phyloP scores from a whole-genome alignment of 2,888 invertebrate species.

The Cephus sareptanus region DNA sequence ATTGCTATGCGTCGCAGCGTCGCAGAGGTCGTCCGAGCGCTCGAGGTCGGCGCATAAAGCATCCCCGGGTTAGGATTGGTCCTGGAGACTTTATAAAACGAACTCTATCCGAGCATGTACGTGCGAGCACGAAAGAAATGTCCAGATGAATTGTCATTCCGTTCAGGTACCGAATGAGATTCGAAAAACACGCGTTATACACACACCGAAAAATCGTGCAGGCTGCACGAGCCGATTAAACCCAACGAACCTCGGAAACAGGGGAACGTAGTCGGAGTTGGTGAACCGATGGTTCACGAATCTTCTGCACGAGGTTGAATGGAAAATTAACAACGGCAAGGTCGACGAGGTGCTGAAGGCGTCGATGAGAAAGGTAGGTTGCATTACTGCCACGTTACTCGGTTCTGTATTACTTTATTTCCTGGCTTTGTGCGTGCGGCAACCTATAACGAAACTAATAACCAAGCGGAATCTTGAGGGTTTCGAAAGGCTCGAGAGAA shows the following conservation, averaged over 20 bases:
- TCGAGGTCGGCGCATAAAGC: slow-evolving; percentile 57
- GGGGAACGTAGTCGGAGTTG: not conserved
- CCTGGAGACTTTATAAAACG: slow-evolving; percentile 28
- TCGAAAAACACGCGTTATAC: slow-evolving; percentile 36
- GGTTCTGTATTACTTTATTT: not conserved
- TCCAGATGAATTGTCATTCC: slow-evolving; percentile 37
- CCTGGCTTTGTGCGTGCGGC: not conserved
- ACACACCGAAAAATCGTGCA: slow-evolving; percentile 16
- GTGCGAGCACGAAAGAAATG: slow-evolving; percentile 49
- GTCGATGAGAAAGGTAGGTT: not conserved
- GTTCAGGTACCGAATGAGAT: slow-evolving; percentile 23
- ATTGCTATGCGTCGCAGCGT: slow-evolving; percentile 55
- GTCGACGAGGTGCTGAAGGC: not conserved
- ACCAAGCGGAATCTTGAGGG: not conserved
- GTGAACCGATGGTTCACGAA: not conserved
- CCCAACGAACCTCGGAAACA: not conserved
- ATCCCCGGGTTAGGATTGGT: slow-evolving; percentile 46
- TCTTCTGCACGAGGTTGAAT: not conserved
- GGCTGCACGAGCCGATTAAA: slow-evolving; percentile 2
- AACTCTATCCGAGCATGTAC: slow-evolving; percentile 35
- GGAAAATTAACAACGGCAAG: not conserved
- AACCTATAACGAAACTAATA: not conserved
- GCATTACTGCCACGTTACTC: not conserved
- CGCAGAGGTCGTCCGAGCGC: slow-evolving; percentile 48
- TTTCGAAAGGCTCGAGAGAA: not conserved